Conservation (phyloP, 2,113 vertebrate species). For the Gobius niger region DNA sequence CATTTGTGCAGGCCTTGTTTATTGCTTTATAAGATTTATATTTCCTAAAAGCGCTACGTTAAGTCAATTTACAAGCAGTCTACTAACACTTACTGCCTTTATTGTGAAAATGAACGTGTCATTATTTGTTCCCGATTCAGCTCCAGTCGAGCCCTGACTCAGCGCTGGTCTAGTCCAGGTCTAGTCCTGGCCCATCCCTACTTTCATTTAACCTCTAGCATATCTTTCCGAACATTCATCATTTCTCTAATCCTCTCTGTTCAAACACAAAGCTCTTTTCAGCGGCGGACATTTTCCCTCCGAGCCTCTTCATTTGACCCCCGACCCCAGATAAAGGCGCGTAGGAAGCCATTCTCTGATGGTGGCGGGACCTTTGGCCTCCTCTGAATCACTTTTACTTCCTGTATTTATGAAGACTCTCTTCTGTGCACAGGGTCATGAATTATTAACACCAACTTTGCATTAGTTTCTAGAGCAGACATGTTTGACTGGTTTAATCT, state of each 20-base stretch:
- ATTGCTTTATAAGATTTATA: too few relatives aligned
- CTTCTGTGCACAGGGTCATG: not conserved
- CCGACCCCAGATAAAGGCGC: not conserved
- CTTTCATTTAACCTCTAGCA: not conserved
- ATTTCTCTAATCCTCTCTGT: not conserved
- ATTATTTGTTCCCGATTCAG: not conserved
- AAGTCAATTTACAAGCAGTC: too few relatives aligned
- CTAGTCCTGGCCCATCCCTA: not conserved
- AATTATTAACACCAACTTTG: not conserved
- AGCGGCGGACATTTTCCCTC: not conserved
- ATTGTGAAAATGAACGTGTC: too few relatives aligned
- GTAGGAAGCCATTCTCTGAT: constrained; percentile 4
- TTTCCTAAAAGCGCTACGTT: too few relatives aligned
- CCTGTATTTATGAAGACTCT: not conserved
- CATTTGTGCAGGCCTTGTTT: too few relatives aligned
- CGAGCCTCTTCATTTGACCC: not conserved
- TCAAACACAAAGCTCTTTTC: constrained; percentile 13
- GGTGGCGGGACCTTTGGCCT: not conserved
- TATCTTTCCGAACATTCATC: not conserved
- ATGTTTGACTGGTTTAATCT: constrained; percentile 7
- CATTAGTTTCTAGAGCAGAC: not conserved
- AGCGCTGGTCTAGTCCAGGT: not conserved
- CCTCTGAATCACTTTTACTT: not conserved
- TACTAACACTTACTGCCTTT: too few relatives aligned
- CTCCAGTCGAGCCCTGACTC: not conserved